Evolutionary conservation across 2,797 vertebrate genomes (phyloP).

Genomic region (Poeciliopsis infans): DNA sequence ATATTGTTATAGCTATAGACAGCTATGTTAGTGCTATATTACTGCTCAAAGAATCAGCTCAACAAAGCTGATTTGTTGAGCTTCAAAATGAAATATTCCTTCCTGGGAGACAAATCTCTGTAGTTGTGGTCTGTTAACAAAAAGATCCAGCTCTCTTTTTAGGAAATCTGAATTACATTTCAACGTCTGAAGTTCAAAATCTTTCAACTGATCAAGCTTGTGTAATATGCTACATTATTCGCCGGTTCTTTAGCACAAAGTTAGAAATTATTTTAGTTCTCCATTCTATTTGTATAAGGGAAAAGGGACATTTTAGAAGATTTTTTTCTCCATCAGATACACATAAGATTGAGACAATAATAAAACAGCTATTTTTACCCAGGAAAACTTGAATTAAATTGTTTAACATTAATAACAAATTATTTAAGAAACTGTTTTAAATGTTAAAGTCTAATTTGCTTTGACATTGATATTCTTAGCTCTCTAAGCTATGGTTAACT

Average conservation of each 20-base stretch:
- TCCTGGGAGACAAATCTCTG: background rate
- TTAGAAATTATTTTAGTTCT: background rate
- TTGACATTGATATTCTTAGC: background rate
- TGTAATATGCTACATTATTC: background rate
- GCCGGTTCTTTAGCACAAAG: background rate
- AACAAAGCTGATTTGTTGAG: conserved; percentile 3
- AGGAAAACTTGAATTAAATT: background rate
- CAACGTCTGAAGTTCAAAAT: background rate
- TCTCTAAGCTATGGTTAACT: background rate
- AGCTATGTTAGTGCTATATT: background rate
- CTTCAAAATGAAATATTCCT: conserved; percentile 34
- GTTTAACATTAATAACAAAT: background rate
- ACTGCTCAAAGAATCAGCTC: no score
- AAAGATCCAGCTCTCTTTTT: background rate
- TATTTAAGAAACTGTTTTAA: background rate
- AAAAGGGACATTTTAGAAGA: background rate
- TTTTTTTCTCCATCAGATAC: background rate
- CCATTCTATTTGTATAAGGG: background rate
- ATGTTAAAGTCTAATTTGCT: background rate
- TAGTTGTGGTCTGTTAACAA: background rate
- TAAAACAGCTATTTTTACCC: background rate
- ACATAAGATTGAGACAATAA: background rate
- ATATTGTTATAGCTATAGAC: background rate
- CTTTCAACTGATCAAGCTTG: background rate
- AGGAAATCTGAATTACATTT: background rate